Evolutionary conservation across 2,888 invertebrate species (phyloP), one percentile per base, ranked within the genome.

Genomic region (Phaedon cochleariae): DNA sequence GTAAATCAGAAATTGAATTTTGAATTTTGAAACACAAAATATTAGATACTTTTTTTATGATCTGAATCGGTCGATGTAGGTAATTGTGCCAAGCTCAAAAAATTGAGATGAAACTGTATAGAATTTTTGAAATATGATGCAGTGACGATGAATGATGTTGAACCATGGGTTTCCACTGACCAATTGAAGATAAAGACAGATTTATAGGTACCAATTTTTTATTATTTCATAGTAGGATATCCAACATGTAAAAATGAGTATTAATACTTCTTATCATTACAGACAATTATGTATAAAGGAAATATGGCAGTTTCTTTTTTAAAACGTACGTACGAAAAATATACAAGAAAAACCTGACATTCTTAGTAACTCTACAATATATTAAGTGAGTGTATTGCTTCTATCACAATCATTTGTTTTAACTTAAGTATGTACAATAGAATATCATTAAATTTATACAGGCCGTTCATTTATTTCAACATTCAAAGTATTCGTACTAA

Each of bases 401-500:
- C 58, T 70, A 70, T 70, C 70, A 70, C 70, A 70, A 70, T 70
- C 70, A 70, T 67, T 67, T 65, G 52, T 64, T 68, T 59, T 65
- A 64, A 62, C 55, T 59, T 65, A 64, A 59, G 55, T 66, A 69
- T 69, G 58, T 69, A 69, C 66, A 65, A 63, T 61, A 58, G 51
- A 67, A 61, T 41, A 41, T 15, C 26, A 26, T 7, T 46, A 64
- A 63, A 63, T 59, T 62, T 65, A 65, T 61, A 65, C n/a, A 26
- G 41, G 53, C 51, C 52, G 49, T 20, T n/a, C n/a, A 49, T 26
- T 60, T 59, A 6, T 21, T 61, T 22, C 41, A 41, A 41, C 45
- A 26, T 18, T 1, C 7, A 60, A 29, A 31, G 18, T 21, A 10
- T 46, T 41, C 51, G 20, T 22, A 31, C 9, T 34, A 34, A 17